Percentiles rank a stretch among this genome's conserved stretches.
phyloP scores from a whole-genome alignment of 1,140 invertebrate species.

The Phortica variegata region DNA sequence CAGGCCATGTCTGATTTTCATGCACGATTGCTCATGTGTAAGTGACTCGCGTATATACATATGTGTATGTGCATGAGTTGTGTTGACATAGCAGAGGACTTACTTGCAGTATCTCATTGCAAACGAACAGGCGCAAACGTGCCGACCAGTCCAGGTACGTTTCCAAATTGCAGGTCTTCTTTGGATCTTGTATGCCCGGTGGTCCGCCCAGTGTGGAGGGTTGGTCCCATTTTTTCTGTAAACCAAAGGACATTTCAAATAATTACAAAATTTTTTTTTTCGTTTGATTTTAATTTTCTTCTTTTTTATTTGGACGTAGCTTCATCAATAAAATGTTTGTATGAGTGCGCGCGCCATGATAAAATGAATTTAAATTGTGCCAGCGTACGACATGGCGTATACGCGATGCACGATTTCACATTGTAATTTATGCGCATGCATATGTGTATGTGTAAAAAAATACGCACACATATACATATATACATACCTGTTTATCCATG shows the following conservation, averaged over 20 bases:
- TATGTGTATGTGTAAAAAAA: slow-evolving; percentile 27
- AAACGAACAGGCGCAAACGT: slow-evolving; percentile 52
- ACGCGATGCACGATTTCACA: no score
- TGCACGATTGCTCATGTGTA: background rate
- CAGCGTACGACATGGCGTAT: no score
- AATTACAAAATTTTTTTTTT: no score
- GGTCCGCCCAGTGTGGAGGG: slow-evolving; percentile 41
- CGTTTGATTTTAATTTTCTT: no score
- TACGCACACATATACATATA: no score
- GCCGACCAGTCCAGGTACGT: slow-evolving; percentile 55
- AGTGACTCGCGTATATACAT: background rate
- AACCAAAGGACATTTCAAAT: background rate
- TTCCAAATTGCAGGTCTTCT: slow-evolving; percentile 56
- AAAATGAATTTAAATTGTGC: no score
- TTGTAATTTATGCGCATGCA: slow-evolving; percentile 8
- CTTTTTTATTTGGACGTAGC: no score
- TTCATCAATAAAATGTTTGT: no score
- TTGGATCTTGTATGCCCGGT: slow-evolving; percentile 45
- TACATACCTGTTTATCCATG: slow-evolving; percentile 50
- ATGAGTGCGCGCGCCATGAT: no score
- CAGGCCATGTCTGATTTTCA: background rate
- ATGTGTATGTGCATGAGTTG: slow-evolving; percentile 10
- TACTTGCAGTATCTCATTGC: slow-evolving; percentile 56
- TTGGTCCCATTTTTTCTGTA: slow-evolving; percentile 51
- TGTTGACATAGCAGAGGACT: no score